Base-by-base conservation (phyloP, 2,888 invertebrate genomes). In the Lymantria monacha region DNA sequence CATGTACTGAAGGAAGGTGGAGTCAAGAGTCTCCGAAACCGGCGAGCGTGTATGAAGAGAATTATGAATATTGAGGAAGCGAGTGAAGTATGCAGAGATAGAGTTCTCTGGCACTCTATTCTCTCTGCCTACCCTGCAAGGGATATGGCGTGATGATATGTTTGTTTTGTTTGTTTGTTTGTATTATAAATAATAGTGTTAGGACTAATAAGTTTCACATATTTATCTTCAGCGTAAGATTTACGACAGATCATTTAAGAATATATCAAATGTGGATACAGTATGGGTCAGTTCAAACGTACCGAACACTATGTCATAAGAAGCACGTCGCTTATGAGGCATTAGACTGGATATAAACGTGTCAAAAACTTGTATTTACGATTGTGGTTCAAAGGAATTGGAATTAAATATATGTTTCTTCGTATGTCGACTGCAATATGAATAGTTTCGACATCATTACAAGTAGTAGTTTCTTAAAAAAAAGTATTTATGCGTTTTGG, bases 201-300 rank as follows among this genome's bases (percentile, higher is more conserved):
- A 22, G 22, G 22, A 22, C 3, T 22, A 44, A 11, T 13, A 45
- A 15, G 10, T 12, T 38, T n/a, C 37, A 36, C 9, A 7, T 9
- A 30, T 46, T 14, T 22, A 46, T 46, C 30, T 2, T 40, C 22
- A 9, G 9, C 40, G 12, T 45, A 42, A 48, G 36, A 55, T 30
- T 31, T 48, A 50, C 53, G 48, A 47, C 50, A 57, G 33, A 44
- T 45, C 36, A 22, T 30, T 36, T 43, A 40, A 58, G 44, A 46
- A 42, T 13, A 30, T 42, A 66, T 59, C 66, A 63, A 66, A 59
- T 63, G 45, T 52, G 53, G 59, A 63, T 55, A 42, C 33, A 63
- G 44, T 33, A 56, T n/a, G 12, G 41, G 15, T 46, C 46, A 42
- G 51, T 53, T 53, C 43, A 48, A 49, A 66, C 53, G 46, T 22